Evolutionary conservation across 2,113 vertebrate species (phyloP), one percentile per base, ranked within the genome.

Genomic region (Indicator indicator): DNA sequence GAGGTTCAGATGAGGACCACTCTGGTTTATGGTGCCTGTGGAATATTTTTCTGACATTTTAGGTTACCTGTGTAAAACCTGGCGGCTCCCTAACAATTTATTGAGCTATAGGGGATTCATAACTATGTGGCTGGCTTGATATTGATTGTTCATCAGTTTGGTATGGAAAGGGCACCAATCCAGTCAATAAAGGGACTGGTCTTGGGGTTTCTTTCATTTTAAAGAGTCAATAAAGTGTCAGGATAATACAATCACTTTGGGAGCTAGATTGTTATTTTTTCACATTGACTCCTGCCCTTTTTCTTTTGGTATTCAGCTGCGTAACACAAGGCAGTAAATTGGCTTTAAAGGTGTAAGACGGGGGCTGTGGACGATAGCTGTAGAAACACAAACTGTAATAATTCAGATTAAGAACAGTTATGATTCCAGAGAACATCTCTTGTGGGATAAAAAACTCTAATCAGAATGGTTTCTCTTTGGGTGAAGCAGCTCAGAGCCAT

Each of bases 31-130:
- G 50, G 48, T 58, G 65, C 54, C 74, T 88, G 88, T 94, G 73
- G 73, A 93, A 70, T 77, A 36, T 75, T 93, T 48, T 70, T 94
- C 55, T 97, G 96, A 91, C 76, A 78, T 56, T 96, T 96, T 91
- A 91, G 83, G 54, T 94, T 94, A 96, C 90, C 94, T 95, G 52
- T 3, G 90, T 93, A 96, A 97, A 95, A 74, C 96, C 97, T 94
- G 71, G 94, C 86, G 89, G 71, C 77, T 83, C 77, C 56, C 14
- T 89, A 90, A 89, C 55, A 82, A 44, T 94, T 96, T 96, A 95
- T 96, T 93, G 95, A 95, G 72, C 96, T 83, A 33, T 5, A 26
- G 72, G 86, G 54, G 95, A 87, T 97, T 95, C 87, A 87, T 94
- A 95, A 96, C 93, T 90, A 67, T 68, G 90, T 88, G 96, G 92